Evolutionary conservation across 1,140 invertebrate genomes (phyloP), one percentile per base, ranked within the genome.

Genomic region (Brachionus koreanus): DNA sequence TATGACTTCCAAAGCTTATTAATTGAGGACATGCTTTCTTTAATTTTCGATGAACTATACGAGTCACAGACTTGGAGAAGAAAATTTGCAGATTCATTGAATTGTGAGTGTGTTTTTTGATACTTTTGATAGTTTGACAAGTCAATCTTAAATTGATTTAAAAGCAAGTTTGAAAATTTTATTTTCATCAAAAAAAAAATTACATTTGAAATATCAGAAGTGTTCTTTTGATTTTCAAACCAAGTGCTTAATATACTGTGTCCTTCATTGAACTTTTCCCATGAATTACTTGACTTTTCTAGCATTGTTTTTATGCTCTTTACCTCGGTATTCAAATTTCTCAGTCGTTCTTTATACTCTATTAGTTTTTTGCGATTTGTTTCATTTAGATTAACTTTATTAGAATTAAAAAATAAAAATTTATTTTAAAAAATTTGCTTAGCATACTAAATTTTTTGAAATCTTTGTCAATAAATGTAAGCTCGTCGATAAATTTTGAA

Each of bases 261-360:
- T 1, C 46, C 29, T 10, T 79, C 76, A 43, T 57, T 65, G 57
- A 61, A 79, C 23, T 65, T 57, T 5, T 19, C 7, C 76, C 76
- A 79, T 61, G 49, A 61, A 39, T 35, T 39, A 12, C n/a, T 79
- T 3, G 35, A 57, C 57, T 79, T 79, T 16, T 79, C 76, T n/a
- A 79, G 37, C 76, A 79, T 79, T n/a, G 76, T 65, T 61, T 65
- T 57, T 49, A 79, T 79, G 25, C 76, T 79, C 12, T 79, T 79
- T 12, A 79, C 25, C 23, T 79, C 76, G 9, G 49, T 79, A 37
- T 79, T 79, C 6, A 79, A 65, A 43, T 39, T 23, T 79, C 57
- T 79, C 16, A 79, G 23, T 1, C 57, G 25, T 35, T 79, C 76
- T 29, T 79, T 79, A 25, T 42, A 61, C 5, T 79, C 76, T 7